Evolutionary conservation across 2,113 vertebrate genomes (phyloP).

Genomic region (Forbesichthys agassizii): DNA sequence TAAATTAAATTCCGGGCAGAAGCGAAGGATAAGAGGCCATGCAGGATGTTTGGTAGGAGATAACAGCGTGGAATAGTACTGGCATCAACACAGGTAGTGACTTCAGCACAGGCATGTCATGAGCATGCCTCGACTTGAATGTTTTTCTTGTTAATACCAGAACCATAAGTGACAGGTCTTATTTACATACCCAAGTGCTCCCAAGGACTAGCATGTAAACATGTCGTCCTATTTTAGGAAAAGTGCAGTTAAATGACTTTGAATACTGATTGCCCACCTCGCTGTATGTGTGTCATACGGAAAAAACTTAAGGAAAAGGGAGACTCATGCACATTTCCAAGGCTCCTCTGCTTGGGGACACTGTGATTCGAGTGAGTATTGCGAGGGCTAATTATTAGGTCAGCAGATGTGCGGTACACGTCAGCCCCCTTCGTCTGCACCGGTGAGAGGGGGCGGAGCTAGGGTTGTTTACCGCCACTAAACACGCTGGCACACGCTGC

Average conservation of each 20-base stretch:
- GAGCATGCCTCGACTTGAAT: constrained; percentile 34
- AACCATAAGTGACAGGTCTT: not conserved
- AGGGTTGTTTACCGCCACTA: constrained; percentile 34
- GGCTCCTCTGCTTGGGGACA: constrained; percentile 11
- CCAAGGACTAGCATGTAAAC: not conserved
- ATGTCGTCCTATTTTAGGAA: too few species aligned
- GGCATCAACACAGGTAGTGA: constrained; percentile 47
- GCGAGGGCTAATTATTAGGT: constrained; percentile 41
- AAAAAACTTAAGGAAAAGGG: too few species aligned
- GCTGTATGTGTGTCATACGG: not conserved
- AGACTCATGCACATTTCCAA: not conserved
- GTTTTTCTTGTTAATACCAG: not conserved
- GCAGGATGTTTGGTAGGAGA: constrained; percentile 39
- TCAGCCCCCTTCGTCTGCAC: constrained; percentile 36
- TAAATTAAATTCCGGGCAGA: constrained; percentile 28
- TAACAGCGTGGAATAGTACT: constrained; percentile 33
- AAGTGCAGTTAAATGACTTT: not conserved
- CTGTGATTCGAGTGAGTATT: constrained; percentile 7
- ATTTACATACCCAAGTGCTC: too few species aligned
- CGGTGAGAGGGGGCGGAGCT: constrained; percentile 24
- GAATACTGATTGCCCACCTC: not conserved
- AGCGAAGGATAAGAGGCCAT: constrained; percentile 11
- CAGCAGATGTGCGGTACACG: constrained; percentile 37
- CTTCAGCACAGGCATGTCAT: constrained; percentile 35
- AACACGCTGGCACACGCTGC: not conserved